Percentiles rank a stretch among this genome's conserved stretches.
Conservation (phyloP, 1,140 invertebrate species). For the Ips typographus region DNA sequence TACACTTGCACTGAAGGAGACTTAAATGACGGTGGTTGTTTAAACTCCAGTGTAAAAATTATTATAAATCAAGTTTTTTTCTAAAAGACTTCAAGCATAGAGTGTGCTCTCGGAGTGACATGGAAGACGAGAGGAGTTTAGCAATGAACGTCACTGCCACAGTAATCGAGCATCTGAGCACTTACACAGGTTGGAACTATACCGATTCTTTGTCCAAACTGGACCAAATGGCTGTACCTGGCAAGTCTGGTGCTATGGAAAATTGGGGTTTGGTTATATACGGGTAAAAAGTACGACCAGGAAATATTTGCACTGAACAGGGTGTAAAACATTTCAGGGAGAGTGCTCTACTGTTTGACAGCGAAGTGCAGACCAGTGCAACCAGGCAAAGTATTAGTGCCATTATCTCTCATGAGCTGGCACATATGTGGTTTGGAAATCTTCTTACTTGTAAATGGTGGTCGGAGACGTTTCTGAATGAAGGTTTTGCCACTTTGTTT, state of each 20-base stretch:
- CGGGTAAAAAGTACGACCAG: constrained; percentile 30
- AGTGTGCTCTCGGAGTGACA: constrained; percentile 58
- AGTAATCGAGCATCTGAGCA: constrained; percentile 53
- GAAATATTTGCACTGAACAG: neutral
- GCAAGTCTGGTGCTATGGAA: constrained; percentile 89
- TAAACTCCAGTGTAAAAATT: neutral
- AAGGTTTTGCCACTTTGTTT: constrained; percentile 54
- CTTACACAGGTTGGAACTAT: constrained; percentile 55
- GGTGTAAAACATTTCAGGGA: neutral
- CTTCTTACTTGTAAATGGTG: constrained; percentile 61
- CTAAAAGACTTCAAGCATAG: neutral
- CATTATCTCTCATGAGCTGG: constrained; percentile 62
- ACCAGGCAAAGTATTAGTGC: constrained; percentile 53
- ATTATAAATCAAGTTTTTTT: neutral
- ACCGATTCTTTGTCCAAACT: constrained; percentile 44
- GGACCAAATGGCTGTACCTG: constrained; percentile 70
- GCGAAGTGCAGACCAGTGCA: constrained; percentile 36
- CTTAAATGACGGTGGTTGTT: neutral
- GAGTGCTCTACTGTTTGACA: constrained; percentile 6
- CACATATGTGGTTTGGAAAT: constrained; percentile 71
- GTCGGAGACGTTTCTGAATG: constrained; percentile 53
- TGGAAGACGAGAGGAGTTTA: constrained; percentile 58
- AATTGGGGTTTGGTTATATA: constrained; percentile 90
- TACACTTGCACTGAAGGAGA: constrained; percentile 27
- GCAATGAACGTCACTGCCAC: constrained; percentile 52